These are phyloP conservation scores for Rhyacophila brunnea DNA, from an alignment of 1,140 invertebrate genomes.

Conservation along the genomic window DNA sequence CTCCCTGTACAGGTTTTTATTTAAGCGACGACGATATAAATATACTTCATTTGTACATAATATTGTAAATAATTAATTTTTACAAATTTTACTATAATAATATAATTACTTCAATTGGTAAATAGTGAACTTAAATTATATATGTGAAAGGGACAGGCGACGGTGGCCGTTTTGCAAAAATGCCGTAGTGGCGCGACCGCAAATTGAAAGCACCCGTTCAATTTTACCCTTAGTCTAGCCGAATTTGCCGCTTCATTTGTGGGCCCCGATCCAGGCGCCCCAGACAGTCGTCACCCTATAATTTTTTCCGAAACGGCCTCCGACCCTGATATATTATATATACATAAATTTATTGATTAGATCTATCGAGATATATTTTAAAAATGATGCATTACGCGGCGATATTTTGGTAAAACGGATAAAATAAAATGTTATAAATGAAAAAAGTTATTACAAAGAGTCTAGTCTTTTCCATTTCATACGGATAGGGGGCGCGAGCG, in stretches of 20 bases:
- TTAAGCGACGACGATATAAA: slow-evolving; percentile 28
- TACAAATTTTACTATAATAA: slow-evolving; percentile 36
- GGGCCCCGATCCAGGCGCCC: too few relatives aligned
- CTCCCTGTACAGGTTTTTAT: neutral
- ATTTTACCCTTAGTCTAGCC: too few relatives aligned
- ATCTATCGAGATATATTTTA: slow-evolving; percentile 34
- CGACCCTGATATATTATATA: slow-evolving; percentile 27
- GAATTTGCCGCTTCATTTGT: too few relatives aligned
- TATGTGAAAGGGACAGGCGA: slow-evolving; percentile 12
- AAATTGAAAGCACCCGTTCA: too few relatives aligned
- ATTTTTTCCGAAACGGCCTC: slow-evolving; percentile 14
- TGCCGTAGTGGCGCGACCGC: neutral
- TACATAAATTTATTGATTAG: slow-evolving; percentile 32
- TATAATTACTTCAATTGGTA: slow-evolving; percentile 32
- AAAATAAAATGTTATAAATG: slow-evolving; percentile 34
- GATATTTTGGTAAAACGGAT: slow-evolving; percentile 36
- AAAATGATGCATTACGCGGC: slow-evolving; percentile 30
- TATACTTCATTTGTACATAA: slow-evolving; percentile 30
- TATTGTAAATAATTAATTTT: slow-evolving; percentile 35
- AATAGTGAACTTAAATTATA: slow-evolving; percentile 32
- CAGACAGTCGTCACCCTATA: too few relatives aligned
- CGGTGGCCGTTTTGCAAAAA: slow-evolving; percentile 6
- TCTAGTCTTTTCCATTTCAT: slow-evolving; percentile 36
- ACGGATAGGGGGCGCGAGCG: slow-evolving; percentile 1
- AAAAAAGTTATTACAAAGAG: slow-evolving; percentile 31